These are phyloP conservation scores for Scelioninae gen. 1 DNA, from an alignment of 2,888 invertebrate genomes.

Conservation along the genomic window DNA sequence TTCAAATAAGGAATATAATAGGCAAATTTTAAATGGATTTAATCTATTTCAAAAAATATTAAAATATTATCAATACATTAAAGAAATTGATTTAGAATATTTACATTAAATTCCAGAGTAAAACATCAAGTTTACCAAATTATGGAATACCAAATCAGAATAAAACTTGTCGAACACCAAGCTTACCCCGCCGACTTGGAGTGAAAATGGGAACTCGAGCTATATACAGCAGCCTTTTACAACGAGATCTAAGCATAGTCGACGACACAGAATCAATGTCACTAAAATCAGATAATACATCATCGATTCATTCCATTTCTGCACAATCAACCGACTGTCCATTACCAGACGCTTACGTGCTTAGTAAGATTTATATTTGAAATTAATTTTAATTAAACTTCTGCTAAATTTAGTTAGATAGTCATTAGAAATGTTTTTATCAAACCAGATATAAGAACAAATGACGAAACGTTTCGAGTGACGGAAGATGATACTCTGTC, in stretches of 20 bases:
- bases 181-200: conserved; percentile 86
- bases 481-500: conserved; percentile 86
- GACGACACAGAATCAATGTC: conserved; percentile 82
- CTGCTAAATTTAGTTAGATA: too few species aligned
- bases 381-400: too few species aligned
- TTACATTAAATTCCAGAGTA: conserved; percentile 50
- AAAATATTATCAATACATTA: too few species aligned
- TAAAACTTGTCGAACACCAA: conserved; percentile 79
- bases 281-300: conserved; percentile 81
- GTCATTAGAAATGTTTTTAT: too few species aligned
- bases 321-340: conserved; percentile 83
- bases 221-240: conserved; percentile 84
- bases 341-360: conserved; percentile 85
- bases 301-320: conserved; percentile 81
- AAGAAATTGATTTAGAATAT: too few species aligned
- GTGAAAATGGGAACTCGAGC: conserved; percentile 91
- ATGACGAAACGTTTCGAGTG: conserved; percentile 84
- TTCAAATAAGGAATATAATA: too few species aligned
- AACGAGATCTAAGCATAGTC: conserved; percentile 79
- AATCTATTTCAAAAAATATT: too few species aligned
- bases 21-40: too few species aligned
- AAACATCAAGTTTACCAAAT: conserved; percentile 81
- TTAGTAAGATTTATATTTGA: too few species aligned
- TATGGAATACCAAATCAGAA: conserved; percentile 78
- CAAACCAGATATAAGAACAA: conserved; percentile 86